Evolutionary conservation across 1,140 invertebrate species (phyloP).

Genomic region (Lanistes nyassanus): DNA sequence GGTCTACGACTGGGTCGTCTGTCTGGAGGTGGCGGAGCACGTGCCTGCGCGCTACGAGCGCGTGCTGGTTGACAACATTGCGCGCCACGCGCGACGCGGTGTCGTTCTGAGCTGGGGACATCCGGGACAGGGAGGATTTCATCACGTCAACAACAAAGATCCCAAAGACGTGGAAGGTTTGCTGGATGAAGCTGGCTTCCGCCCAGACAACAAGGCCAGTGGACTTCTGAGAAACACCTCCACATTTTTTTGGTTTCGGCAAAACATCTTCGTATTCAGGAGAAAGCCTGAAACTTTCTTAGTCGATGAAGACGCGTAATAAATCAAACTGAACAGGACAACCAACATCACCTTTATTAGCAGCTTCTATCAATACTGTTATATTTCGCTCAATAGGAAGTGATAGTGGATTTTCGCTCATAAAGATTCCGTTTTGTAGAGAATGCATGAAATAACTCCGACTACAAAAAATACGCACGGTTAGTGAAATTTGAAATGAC

Average conservation of each 20-base stretch:
- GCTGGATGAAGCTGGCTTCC: background rate
- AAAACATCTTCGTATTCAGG: constrained; percentile 5
- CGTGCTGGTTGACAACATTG: constrained; percentile 29
- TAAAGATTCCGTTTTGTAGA: too few species aligned
- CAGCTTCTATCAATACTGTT: too few species aligned
- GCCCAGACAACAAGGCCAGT: background rate
- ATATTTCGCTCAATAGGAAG: too few species aligned
- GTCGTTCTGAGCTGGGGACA: constrained; percentile 31
- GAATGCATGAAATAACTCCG: too few species aligned
- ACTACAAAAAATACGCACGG: too few species aligned
- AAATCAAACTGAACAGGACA: too few species aligned
- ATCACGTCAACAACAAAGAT: background rate
- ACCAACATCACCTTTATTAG: too few species aligned
- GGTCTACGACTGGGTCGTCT: constrained; percentile 35
- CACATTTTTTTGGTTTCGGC: background rate
- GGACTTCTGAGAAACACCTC: background rate
- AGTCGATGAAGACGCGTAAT: background rate
- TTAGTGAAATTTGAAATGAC: too few species aligned
- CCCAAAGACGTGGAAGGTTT: background rate
- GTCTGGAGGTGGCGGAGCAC: constrained; percentile 34
- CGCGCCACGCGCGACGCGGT: constrained; percentile 26
- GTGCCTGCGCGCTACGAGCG: constrained; percentile 22
- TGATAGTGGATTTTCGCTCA: too few species aligned
- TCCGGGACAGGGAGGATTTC: constrained; percentile 15
- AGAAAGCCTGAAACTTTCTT: background rate